These are phyloP conservation scores for Haliclona indistincta DNA, from an alignment of 37 sponge, comb jelly and placozoan species.

Conservation along the genomic window DNA sequence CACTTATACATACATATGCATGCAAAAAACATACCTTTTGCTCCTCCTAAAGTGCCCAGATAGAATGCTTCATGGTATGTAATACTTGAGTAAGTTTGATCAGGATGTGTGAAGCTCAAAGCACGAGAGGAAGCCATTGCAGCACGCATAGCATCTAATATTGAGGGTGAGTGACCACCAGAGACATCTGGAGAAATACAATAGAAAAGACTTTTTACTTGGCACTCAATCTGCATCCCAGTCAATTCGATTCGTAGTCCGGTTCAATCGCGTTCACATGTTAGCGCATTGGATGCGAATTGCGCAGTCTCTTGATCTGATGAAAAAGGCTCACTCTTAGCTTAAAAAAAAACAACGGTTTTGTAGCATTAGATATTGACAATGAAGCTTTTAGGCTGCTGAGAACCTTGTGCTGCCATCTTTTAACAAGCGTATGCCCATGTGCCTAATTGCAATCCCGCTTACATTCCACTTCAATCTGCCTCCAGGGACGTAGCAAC, in stretches of 20 bases:
- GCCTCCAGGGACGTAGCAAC: no score
- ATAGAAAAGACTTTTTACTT: neutral
- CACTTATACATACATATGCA: no score
- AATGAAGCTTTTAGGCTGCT: no score
- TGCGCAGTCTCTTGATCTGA: slow-evolving; percentile 32
- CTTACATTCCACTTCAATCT: no score
- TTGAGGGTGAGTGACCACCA: slow-evolving; percentile 67
- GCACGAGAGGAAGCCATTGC: slow-evolving; percentile 52
- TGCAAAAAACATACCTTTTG: slow-evolving; percentile 40
- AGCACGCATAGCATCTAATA: slow-evolving; percentile 62
- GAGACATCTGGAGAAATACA: slow-evolving; percentile 60
- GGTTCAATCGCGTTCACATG: neutral
- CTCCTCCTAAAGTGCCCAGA: slow-evolving; percentile 84
- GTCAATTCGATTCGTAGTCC: neutral
- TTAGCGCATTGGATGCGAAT: slow-evolving; percentile 61
- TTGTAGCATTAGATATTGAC: neutral
- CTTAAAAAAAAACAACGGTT: slow-evolving; percentile 13
- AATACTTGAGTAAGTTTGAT: slow-evolving; percentile 13
- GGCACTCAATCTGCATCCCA: neutral
- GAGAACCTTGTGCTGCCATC: no score
- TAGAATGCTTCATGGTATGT: slow-evolving; percentile 73
- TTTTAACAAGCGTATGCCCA: no score
- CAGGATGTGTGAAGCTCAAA: slow-evolving; percentile 21
- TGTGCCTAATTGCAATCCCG: no score
- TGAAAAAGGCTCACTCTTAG: slow-evolving; percentile 63